Conservation (phyloP, 2,888 invertebrate genomes). For the Eledone cirrhosa region DNA sequence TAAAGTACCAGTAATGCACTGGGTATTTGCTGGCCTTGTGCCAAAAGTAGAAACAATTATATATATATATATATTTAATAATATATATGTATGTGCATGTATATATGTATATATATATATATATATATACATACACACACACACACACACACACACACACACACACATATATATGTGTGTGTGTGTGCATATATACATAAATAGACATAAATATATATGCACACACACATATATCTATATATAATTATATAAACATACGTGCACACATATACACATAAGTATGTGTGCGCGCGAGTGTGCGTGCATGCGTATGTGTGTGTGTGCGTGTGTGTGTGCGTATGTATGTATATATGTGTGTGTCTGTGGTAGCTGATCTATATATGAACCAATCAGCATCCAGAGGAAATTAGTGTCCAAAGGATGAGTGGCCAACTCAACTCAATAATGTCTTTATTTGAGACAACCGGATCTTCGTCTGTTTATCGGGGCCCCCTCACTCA, state of each 20-base stretch:
- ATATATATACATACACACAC: background rate
- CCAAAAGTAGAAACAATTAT: too few species aligned
- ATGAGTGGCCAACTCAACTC: too few species aligned
- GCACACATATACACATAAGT: slow-evolving; percentile 1
- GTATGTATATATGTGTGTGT: background rate
- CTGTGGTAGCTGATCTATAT: background rate
- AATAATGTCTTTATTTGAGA: background rate
- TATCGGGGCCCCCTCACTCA: background rate
- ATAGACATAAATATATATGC: background rate
- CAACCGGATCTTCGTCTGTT: background rate
- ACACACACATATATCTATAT: too few species aligned
- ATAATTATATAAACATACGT: background rate
- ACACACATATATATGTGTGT: background rate
- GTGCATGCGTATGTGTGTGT: background rate
- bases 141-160: background rate
- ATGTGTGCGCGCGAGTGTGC: too few species aligned
- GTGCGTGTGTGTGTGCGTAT: background rate
- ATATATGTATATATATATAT: background rate
- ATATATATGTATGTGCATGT: background rate
- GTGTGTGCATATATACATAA: background rate
- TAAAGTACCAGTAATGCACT: too few species aligned
- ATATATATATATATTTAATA: too few species aligned
- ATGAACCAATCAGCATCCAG: background rate
- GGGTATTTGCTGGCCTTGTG: too few species aligned
- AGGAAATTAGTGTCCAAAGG: too few species aligned